Evolutionary conservation across 2,888 invertebrate genomes (phyloP).

Genomic region (Mimumesa dahlbomi): DNA sequence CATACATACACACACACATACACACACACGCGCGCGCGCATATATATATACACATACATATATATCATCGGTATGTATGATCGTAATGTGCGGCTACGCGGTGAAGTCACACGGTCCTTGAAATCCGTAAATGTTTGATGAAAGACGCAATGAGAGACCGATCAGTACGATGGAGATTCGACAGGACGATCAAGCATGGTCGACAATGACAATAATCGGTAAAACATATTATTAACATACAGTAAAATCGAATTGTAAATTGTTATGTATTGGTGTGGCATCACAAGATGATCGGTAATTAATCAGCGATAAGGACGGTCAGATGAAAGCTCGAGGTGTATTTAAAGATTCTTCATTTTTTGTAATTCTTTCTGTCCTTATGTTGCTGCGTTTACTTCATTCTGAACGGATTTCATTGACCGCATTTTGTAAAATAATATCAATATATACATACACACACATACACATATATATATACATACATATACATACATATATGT

Average conservation of each 20-base stretch:
- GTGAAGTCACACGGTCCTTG: conserved; percentile 39
- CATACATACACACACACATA: conserved; percentile 37
- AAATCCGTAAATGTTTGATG: conserved; percentile 39
- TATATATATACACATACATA: conserved; percentile 40
- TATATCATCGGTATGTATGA: conserved; percentile 43
- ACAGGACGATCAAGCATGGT: conserved; percentile 7
- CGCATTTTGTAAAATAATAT: conserved; percentile 53
- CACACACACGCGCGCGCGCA: too few relatives aligned
- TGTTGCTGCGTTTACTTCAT: conserved; percentile 16
- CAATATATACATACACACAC: too few relatives aligned
- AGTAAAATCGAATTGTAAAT: conserved; percentile 17
- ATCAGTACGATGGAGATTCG: conserved; percentile 10
- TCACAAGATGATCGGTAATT: conserved; percentile 17
- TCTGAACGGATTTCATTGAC: conserved; percentile 51
- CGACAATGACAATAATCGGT: neutral
- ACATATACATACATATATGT: too few relatives aligned
- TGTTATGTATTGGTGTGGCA: conserved; percentile 22
- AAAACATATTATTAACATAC: conserved; percentile 27
- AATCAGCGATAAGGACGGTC: conserved; percentile 28
- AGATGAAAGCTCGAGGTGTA: conserved; percentile 21
- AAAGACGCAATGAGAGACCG: conserved; percentile 6
- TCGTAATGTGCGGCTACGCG: conserved; percentile 50
- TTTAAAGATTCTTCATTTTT: conserved; percentile 17
- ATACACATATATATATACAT: too few relatives aligned
- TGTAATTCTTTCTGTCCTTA: conserved; percentile 16